Base-by-base conservation (phyloP, 2,113 vertebrate species). In the Eleginops maclovinus region DNA sequence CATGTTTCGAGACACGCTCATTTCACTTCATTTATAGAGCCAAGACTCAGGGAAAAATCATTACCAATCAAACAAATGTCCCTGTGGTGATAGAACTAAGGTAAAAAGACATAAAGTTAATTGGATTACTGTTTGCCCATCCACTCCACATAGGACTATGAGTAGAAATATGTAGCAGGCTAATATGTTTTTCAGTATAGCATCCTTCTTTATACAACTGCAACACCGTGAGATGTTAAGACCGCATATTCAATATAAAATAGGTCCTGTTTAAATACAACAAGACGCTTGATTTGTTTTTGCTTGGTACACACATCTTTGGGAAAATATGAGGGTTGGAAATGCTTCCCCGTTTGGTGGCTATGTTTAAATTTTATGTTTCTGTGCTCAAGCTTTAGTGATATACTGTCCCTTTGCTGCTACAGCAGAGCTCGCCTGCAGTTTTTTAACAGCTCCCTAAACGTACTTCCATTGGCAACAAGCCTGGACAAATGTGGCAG, bases 341-440 rank as follows among this genome's bases (percentile, higher is more conserved):
- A 77, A 76, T 79, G 74, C 64, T 47, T 82, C 71, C 70, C 44
- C 75, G 71, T 56, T 46, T 86, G 85, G 75, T 85, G 83, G 71
- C 62, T 24, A 54, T 64, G 75, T 85, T 86, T 80, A 86, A 82
- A 74, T 75, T 88, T 85, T 46, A 89, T 85, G 80, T 84, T 55
- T 46, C 73, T 79, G 68, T 76, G 78, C 72, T 73, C 58, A 44
- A 71, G 65, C 66, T 68, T 72, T 77, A 75, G 66, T 72, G 73
- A 73, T 80, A 47, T 56, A 81, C 46, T 36, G 7, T 36, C 31
- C 7, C 66, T 78, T 44, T 80, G 75, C 78, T 59, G 69, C 78
- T 47, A n/a, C 53, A 44, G 75, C 65, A 79, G 66, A 76, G 73
- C 75, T 70, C 14, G 43, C 60, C 60, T 49, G 66, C 70, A 74